Evolutionary conservation across 2,113 vertebrate genomes (phyloP), one percentile per base, ranked within the genome.

Genomic region (Vicugna pacos): DNA sequence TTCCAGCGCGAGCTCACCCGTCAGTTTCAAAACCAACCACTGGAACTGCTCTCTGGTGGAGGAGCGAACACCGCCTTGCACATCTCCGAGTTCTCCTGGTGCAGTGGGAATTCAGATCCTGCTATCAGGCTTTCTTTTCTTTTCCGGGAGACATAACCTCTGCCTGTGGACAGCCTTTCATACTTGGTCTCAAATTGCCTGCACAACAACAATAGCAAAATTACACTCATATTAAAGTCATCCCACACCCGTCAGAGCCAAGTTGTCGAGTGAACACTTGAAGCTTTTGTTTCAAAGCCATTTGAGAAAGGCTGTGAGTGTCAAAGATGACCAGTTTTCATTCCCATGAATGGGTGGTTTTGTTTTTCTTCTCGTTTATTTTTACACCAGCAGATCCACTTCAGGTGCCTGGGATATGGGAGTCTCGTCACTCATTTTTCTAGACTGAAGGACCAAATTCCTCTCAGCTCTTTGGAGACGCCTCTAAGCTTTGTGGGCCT

Each of bases 11-110:
- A 93, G 10, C 48, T 89, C 86, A 2, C 73, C 14, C 6, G 13
- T 92, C 48, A 5, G 1, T 87, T 75, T 99, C 97, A 99, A 97
- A 99, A 99, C 99, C 99, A 99, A 94, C 95, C 75, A 3, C 91
- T 64, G 0, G 98, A 95, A 3, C 95, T 94, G 24, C 24, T 96
- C 24, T 98, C 98, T 0, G 98, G 97, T 60, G 99, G 98, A 0
- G 97, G 8, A 0, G 87, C 54, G 2, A 99, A 99, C 89, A 99
- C 99, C 95, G 95, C 98, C 92, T 98, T 99, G 99, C 99, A 99
- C 99, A 99, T 99, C 97, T 99, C 98, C 4, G 99, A 99, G 98
- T 99, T 99, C 93, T 99, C 99, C 96, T 99, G 99, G 95, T 99
- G 99, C 83, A 99, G 99, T 22, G 99, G 99, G 92, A 99, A 99